Evolutionary conservation across 2,888 invertebrate genomes (phyloP).

Genomic region (Spilosoma lubricipeda): DNA sequence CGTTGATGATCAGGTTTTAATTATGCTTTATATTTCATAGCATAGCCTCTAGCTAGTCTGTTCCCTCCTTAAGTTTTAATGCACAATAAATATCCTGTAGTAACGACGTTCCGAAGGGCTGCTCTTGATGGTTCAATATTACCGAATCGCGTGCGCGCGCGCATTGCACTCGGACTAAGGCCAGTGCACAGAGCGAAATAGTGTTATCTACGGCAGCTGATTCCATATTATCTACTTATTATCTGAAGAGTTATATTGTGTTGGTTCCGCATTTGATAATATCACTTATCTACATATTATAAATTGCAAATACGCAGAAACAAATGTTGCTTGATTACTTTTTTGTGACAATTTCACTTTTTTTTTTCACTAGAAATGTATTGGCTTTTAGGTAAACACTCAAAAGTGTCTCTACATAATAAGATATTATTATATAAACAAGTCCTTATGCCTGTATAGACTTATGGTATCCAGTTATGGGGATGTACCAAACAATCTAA

Average conservation of each 20-base stretch:
- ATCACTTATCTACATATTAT: constrained; percentile 10
- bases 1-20: neutral
- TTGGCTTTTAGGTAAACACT: too few species aligned
- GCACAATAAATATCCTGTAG: constrained; percentile 45
- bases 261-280: constrained; percentile 19
- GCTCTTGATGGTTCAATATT: constrained; percentile 62
- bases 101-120: constrained; percentile 63
- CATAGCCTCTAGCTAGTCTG: neutral
- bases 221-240: constrained; percentile 9
- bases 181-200: constrained; percentile 6
- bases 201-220: constrained; percentile 6
- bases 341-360: neutral
- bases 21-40: neutral
- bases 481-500: too few species aligned
- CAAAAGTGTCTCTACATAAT: too few species aligned
- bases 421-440: too few species aligned
- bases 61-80: constrained; percentile 19
- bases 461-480: too few species aligned
- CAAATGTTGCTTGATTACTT: neutral
- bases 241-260: constrained; percentile 8
- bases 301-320: constrained; percentile 16
- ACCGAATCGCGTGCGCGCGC: constrained; percentile 69
- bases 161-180: constrained; percentile 47
- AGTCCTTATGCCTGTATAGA: too few species aligned
- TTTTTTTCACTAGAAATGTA: neutral